These are phyloP conservation scores for Nannobrachium achirus DNA, from an alignment of 2,113 vertebrate species.

Conservation along the genomic window DNA sequence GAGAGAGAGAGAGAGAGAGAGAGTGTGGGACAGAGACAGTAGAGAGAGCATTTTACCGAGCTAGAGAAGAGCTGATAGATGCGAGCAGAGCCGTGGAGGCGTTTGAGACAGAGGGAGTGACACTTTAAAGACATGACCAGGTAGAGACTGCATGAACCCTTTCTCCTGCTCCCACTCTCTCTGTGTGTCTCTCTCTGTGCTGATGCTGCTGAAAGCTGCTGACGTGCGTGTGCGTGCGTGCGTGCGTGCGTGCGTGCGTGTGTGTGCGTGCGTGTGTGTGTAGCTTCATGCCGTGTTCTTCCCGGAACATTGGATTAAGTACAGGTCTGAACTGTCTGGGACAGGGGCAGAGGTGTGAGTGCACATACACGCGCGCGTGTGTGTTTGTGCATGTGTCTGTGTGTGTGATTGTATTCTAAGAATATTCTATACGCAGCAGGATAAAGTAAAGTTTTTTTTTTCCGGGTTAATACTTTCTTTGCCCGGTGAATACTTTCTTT, in stretches of 20 bases:
- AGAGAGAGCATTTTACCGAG: constrained; percentile 32
- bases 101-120: constrained; percentile 41
- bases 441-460: constrained; percentile 22
- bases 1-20: constrained; percentile 33
- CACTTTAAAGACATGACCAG: constrained; percentile 55
- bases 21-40: constrained; percentile 47
- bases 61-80: constrained; percentile 11
- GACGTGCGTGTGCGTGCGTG: constrained; percentile 25
- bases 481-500: constrained; percentile 67
- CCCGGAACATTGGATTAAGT: constrained; percentile 59
- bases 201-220: constrained; percentile 38
- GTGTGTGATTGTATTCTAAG: constrained; percentile 10
- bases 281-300: constrained; percentile 54
- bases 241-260: constrained; percentile 42
- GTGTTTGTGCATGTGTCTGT: constrained; percentile 35
- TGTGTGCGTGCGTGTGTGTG: constrained; percentile 35
- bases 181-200: constrained; percentile 40
- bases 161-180: constrained; percentile 49
- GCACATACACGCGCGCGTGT: constrained; percentile 40
- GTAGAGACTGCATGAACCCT: constrained; percentile 39
- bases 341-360: constrained; percentile 42
- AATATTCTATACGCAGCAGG: neutral
- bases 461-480: constrained; percentile 42
- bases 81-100: neutral
- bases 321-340: constrained; percentile 74